phyloP scores from a whole-genome alignment of 2,888 invertebrate genomes.

The Himalopsyche anomala region DNA sequence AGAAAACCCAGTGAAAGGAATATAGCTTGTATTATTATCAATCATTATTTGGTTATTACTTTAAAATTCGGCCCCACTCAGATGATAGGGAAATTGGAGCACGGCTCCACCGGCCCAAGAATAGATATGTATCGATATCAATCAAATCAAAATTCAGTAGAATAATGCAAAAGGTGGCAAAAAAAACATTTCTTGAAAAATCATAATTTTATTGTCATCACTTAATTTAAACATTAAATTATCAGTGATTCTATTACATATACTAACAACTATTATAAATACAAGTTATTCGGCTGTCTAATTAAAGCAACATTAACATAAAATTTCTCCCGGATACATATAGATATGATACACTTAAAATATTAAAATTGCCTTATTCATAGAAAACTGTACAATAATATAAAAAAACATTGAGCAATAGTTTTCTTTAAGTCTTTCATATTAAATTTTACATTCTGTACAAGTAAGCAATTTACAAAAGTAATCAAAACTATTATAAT shows the following conservation, averaged over 20 bases:
- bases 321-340: background rate
- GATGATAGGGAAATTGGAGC: no score
- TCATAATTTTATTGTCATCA: slow-evolving; percentile 3
- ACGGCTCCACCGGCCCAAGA: no score
- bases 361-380: background rate
- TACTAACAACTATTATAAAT: background rate
- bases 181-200: background rate
- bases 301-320: background rate
- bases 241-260: no score
- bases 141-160: no score
- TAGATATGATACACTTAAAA: background rate
- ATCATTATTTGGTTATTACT: no score
- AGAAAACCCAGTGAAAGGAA: no score
- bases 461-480: background rate
- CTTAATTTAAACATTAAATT: background rate
- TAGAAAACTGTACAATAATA: background rate
- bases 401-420: background rate
- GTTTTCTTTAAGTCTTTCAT: slow-evolving; percentile 23
- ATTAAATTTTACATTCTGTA: background rate
- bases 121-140: no score
- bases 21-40: no score
- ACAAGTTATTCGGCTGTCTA: background rate
- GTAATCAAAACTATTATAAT: background rate
- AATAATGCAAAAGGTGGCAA: no score
- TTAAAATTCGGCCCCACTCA: no score